A percentile compares a stretch with the other conserved stretches of the same genome.
Conservation (phyloP, 2,888 invertebrate genomes). For the Cheilosia scutellata region DNA sequence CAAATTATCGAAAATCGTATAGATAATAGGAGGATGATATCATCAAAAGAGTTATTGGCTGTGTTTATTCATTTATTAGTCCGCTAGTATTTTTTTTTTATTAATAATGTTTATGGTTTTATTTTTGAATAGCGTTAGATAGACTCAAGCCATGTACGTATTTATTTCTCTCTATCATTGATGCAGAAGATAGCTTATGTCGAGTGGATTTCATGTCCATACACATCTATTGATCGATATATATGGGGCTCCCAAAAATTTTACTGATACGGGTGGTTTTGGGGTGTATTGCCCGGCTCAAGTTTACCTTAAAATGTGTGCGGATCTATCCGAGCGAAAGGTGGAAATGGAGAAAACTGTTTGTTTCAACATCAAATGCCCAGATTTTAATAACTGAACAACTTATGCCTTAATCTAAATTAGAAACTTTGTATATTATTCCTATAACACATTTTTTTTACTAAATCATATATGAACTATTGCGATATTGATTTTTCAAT, state of each 20-base stretch:
- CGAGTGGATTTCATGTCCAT: constrained; percentile 63
- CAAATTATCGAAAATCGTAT: constrained; percentile 71
- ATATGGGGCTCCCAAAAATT: constrained; percentile 58
- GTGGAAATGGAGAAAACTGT: no score
- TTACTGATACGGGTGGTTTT: constrained; percentile 11
- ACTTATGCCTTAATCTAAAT: no score
- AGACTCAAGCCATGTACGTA: constrained; percentile 32
- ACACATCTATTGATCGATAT: constrained; percentile 67
- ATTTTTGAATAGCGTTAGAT: constrained; percentile 66
- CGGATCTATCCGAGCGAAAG: no score
- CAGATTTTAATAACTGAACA: no score
- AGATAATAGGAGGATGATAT: constrained; percentile 66
- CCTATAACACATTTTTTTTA: no score
- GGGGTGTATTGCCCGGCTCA: constrained; percentile 1
- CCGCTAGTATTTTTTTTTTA: constrained; percentile 51
- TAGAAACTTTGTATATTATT: no score
- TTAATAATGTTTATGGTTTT: constrained; percentile 65
- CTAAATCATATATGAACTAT: no score
- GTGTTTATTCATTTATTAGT: constrained; percentile 67
- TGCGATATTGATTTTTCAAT: no score
- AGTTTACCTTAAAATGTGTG: constrained; percentile 7
- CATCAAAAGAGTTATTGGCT: constrained; percentile 65
- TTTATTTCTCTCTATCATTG: constrained; percentile 63
- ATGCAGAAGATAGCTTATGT: constrained; percentile 68
- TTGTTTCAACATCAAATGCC: no score